A percentile compares a stretch with the other conserved stretches of the same genome.
phyloP scores from a whole-genome alignment of 2,888 invertebrate genomes.

The Drosophila mimica region DNA sequence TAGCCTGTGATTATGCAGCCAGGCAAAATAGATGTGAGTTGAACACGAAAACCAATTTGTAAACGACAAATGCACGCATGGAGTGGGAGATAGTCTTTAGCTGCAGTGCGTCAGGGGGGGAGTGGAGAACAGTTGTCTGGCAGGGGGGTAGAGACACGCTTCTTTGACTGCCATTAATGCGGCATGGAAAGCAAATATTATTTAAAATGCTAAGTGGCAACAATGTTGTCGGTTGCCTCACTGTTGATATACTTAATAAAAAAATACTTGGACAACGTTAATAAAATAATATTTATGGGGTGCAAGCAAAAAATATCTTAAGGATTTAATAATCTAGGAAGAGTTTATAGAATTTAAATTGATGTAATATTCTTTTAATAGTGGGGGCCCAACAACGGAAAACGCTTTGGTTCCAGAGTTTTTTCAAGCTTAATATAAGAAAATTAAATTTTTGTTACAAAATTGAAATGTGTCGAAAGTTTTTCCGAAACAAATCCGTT shows the following conservation, averaged over 20 bases:
- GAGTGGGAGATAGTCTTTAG: neutral
- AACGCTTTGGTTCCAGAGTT: neutral
- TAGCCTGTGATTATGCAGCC: conserved; percentile 72
- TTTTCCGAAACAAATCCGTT: neutral
- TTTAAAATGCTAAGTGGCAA: conserved; percentile 49
- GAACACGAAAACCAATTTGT: conserved; percentile 79
- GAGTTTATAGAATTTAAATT: neutral
- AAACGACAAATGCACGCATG: conserved; percentile 70
- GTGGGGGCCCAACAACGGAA: too few species aligned
- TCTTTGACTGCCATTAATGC: conserved; percentile 71
- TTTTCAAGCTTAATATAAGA: neutral
- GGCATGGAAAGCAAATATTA: conserved; percentile 64
- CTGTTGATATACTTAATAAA: conserved; percentile 17
- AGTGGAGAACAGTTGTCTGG: neutral
- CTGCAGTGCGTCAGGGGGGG: neutral
- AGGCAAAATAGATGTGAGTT: conserved; percentile 68
- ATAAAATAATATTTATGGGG: neutral
- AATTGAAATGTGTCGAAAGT: neutral
- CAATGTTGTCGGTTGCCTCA: neutral
- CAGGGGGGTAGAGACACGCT: conserved; percentile 42
- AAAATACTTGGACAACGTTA: neutral
- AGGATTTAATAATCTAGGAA: neutral
- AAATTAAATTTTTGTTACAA: neutral
- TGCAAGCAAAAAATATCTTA: neutral
- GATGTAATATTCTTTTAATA: neutral